Conservation (phyloP, 2,888 invertebrate species). For the Drosophila percnosoma region DNA sequence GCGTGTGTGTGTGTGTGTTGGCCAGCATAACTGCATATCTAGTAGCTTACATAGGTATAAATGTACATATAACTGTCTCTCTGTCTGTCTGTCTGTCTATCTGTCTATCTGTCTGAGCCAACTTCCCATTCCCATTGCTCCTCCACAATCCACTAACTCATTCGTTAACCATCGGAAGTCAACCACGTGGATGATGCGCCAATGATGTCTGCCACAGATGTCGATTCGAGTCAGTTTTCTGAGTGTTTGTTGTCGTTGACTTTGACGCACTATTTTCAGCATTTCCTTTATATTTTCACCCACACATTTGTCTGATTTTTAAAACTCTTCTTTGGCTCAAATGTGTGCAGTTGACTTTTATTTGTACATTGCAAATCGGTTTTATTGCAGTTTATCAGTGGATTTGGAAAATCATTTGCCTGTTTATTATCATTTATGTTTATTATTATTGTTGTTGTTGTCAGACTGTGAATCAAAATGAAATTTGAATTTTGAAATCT, state of each 20-base stretch:
- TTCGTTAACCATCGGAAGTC: conserved; percentile 35
- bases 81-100: not conserved
- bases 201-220: conserved; percentile 39
- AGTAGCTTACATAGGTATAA: conserved; percentile 43
- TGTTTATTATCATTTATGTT: not conserved
- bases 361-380: conserved; percentile 38
- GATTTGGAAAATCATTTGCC: not conserved
- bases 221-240: conserved; percentile 4
- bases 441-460: not conserved
- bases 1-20: not conserved
- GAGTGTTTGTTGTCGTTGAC: conserved; percentile 10
- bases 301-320: not conserved
- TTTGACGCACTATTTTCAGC: conserved; percentile 1
- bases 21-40: conserved; percentile 6
- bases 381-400: conserved; percentile 52
- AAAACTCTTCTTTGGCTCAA: conserved; percentile 15
- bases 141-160: conserved; percentile 3
- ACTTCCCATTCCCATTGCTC: not conserved
- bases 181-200: conserved; percentile 39
- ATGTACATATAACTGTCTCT: conserved; percentile 19
- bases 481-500: not conserved
- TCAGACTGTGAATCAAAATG: not conserved
- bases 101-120: not conserved
- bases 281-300: not conserved
- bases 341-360: conserved; percentile 25